Evolutionary conservation across 1,140 invertebrate species (phyloP).

Genomic region (Nautilus pompilius): DNA sequence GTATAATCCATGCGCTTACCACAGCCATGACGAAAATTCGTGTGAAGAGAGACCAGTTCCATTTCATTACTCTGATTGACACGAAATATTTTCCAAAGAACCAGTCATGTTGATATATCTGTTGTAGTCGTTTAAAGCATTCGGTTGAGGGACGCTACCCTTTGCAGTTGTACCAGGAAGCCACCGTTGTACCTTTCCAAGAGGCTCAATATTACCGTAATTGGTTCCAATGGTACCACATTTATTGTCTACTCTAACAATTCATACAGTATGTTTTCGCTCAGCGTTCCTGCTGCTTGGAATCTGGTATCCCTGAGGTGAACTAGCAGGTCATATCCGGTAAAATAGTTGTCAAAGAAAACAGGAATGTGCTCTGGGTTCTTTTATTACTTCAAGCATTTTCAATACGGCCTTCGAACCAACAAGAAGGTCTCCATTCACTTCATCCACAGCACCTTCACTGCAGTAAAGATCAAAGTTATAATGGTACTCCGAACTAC

Average conservation of each 20-base stretch:
- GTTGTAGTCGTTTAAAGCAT: background rate
- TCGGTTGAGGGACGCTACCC: background rate
- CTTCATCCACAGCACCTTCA: background rate
- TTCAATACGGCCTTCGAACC: background rate
- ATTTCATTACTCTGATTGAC: background rate
- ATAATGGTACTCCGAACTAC: background rate
- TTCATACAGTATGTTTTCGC: background rate
- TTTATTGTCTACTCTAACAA: background rate
- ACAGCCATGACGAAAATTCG: background rate
- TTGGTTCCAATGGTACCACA: background rate
- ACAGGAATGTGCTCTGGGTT: background rate
- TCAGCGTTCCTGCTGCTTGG: background rate
- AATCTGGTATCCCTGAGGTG: background rate
- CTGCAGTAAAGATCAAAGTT: background rate
- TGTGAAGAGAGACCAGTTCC: background rate
- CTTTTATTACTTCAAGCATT: background rate
- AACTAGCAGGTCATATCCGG: background rate
- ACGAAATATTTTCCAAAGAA: background rate
- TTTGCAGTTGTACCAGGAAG: background rate
- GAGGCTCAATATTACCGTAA: background rate
- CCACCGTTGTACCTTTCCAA: too few species aligned
- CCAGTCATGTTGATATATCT: background rate
- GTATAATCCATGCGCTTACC: background rate
- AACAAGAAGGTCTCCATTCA: background rate
- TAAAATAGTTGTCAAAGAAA: background rate